Evolutionary conservation across 2,797 vertebrate genomes (phyloP), one percentile per base, ranked within the genome.

Genomic region (Hypotaenidia philippensis): DNA sequence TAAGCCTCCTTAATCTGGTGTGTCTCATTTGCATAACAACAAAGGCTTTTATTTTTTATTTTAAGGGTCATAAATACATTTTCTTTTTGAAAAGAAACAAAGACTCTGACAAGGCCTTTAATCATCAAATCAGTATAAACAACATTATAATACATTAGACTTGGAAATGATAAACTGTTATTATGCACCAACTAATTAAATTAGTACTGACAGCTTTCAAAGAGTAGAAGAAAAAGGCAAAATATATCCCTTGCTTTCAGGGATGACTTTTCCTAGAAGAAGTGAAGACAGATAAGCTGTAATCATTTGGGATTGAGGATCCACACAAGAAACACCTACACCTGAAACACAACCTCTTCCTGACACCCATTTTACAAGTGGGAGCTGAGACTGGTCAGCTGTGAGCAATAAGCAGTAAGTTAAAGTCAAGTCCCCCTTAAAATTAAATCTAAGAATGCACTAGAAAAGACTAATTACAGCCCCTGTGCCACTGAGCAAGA

Each of bases 131-230:
- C 97, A 95, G 91, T 88, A 95, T 76, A 96, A 94, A 96, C 85
- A 85, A 86, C 91, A 95, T 97, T 97, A 97, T 94, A 96, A 97
- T 97, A 95, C 87, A 97, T 98, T 98, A 97, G 95, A 95, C 95
- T 97, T 97, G 94, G 93, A 98, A 97, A 97, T 96, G 29, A 96
- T 97, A 96, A 97, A 92, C 88, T 85, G 77, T 94, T 83, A 96
- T 97, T 96, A 96, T 78, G 90, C 70, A 95, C 69, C 95, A 96
- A 72, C 82, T 97, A 97, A 97, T 98, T 97, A 93, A 97, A 97
- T 98, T 97, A 97, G 95, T 90, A 95, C 57, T 82, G 96, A 96
- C 95, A 97, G 80, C 92, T 94, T 97, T 97, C 92, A 90, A 95
- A 90, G 66, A 57, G 64, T 79, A 82, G 50, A 77, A 89, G 89